Conservation (phyloP, 2,797 vertebrate genomes). For the Pogonophryne albipinna region DNA sequence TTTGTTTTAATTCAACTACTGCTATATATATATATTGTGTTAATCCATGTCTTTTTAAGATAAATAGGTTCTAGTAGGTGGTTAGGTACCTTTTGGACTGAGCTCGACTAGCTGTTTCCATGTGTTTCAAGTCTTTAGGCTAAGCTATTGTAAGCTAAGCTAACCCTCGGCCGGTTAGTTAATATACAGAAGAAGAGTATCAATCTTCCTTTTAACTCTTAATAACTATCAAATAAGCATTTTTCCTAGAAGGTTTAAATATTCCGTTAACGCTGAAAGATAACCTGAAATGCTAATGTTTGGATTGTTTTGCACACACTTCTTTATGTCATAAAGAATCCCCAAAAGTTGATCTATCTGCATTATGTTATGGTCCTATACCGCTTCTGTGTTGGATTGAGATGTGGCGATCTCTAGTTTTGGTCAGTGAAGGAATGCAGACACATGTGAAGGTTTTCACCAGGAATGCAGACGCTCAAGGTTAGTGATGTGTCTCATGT, state of each 20-base stretch:
- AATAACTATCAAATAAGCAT: not conserved
- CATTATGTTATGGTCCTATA: slow-evolving; percentile 12
- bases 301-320: not conserved
- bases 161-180: not conserved
- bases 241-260: not conserved
- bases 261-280: not conserved
- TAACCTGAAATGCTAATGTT: slow-evolving; percentile 12
- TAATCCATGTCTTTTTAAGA: not conserved
- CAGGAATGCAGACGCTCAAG: slow-evolving; percentile 38
- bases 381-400: slow-evolving; percentile 27
- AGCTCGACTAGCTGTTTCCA: not conserved
- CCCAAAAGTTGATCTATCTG: slow-evolving; percentile 11
- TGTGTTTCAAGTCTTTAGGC: not conserved
- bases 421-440: slow-evolving; percentile 28
- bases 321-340: not conserved
- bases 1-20: not conserved
- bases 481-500: slow-evolving; percentile 32
- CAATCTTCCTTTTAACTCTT: not conserved
- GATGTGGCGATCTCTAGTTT: slow-evolving; percentile 20
- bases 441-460: slow-evolving; percentile 43
- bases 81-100: not conserved
- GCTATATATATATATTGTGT: not conserved
- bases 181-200: not conserved
- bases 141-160: slow-evolving; percentile 4
- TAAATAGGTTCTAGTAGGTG: not conserved